These are phyloP conservation scores for Elephantulus edwardii DNA, from an alignment of 2,113 vertebrate genomes.

Conservation along the genomic window DNA sequence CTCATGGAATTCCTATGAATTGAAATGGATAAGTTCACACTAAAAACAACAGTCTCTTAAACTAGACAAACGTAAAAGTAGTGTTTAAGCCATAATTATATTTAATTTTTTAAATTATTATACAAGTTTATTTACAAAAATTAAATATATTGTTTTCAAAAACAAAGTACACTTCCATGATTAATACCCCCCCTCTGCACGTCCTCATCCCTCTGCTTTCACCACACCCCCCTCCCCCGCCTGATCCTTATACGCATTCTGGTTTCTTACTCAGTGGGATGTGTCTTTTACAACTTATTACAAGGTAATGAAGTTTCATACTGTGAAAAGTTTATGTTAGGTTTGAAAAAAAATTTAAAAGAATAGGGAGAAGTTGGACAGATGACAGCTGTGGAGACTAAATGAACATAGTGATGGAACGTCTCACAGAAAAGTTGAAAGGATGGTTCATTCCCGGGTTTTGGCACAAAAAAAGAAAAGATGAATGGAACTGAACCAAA, in stretches of 20 bases:
- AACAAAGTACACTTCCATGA: no score
- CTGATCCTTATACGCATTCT: no score
- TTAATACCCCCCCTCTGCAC: no score
- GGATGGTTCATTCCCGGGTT: no score
- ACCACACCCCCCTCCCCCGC: no score
- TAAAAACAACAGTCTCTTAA: background rate
- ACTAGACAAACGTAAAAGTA: background rate
- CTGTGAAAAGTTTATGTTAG: conserved; percentile 38
- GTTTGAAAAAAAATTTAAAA: conserved; percentile 53
- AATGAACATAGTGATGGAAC: conserved; percentile 48
- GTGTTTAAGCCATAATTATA: no score
- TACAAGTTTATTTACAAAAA: no score
- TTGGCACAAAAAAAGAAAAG: no score
- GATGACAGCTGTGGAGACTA: conserved; percentile 13
- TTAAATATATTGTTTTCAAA: no score
- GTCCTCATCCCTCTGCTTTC: no score
- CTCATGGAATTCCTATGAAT: background rate
- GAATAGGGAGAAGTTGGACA: background rate
- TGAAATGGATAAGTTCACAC: background rate
- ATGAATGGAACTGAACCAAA: conserved; percentile 45
- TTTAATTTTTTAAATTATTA: no score
- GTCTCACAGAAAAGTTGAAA: conserved; percentile 5
- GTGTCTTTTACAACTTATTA: conserved; percentile 45
- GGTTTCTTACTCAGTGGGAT: conserved; percentile 50
- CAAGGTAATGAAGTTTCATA: conserved; percentile 56